Percentiles rank a stretch among this genome's conserved stretches.
These are phyloP conservation scores for Phorcus lineatus DNA, from an alignment of 2,888 invertebrate genomes.

Conservation along the genomic window DNA sequence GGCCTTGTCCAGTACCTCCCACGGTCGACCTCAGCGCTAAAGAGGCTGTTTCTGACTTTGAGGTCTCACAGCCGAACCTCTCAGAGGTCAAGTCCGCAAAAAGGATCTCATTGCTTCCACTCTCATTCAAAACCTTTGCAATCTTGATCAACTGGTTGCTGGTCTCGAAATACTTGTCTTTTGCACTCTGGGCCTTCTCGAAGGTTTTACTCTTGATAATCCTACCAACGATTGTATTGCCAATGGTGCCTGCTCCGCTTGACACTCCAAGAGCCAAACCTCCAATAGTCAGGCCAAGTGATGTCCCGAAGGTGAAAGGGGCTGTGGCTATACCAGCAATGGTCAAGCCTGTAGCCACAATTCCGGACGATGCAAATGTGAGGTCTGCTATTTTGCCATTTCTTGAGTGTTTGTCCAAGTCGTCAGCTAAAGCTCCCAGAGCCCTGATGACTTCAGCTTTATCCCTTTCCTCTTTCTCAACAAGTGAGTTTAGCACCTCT, in stretches of 20 bases:
- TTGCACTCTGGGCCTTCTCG: background rate
- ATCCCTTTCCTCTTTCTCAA: background rate
- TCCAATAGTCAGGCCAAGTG: background rate
- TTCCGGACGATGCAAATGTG: background rate
- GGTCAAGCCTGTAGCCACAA: background rate
- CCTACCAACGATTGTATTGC: background rate
- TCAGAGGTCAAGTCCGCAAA: background rate
- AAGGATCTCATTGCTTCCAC: background rate
- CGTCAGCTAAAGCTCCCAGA: background rate
- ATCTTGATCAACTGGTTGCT: background rate
- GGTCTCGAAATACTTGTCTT: background rate
- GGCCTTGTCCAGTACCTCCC: background rate
- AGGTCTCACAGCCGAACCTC: background rate
- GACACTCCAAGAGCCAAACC: background rate
- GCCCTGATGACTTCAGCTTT: background rate
- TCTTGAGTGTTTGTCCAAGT: constrained; percentile 13
- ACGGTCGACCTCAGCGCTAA: background rate
- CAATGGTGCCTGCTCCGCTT: background rate
- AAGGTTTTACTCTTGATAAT: background rate
- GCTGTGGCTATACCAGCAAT: background rate
- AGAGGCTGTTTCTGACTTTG: background rate
- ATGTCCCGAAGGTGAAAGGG: constrained; percentile 3
- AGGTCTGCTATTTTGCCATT: constrained; percentile 27
- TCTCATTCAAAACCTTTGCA: background rate
- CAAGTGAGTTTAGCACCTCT: background rate